Base-by-base conservation (phyloP, 2,797 vertebrate genomes). In the Takifugu ocellatus region DNA sequence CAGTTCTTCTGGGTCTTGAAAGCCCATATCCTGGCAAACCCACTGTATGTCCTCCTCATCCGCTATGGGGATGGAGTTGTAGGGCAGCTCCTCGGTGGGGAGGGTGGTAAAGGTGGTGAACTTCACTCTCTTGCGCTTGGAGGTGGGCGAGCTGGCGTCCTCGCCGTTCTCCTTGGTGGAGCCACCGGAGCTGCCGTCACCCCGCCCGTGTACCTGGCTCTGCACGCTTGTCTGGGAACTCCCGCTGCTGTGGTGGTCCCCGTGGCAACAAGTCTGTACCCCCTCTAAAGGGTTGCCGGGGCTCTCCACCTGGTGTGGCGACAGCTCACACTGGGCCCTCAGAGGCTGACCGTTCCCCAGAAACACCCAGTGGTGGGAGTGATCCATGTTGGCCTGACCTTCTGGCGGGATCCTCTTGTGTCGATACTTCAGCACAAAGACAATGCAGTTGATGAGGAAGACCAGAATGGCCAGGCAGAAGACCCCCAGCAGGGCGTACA, bases 291-390 rank as follows among this genome's bases (percentile, higher is more conserved):
- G 87, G 84, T 95, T 96, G 25, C 92, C 90, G 0, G 92, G 93
- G 70, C 91, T 93, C 71, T 96, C 94, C 0, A 91, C 83, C 42
- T 92, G 94, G 55, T 94, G 95, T 0, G 96, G 95, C 0, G 95
- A 96, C 60, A 96, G 90, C 61, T 98, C 95, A 3, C 87, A 93
- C 82, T 97, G 94, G 62, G 94, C 92, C 55, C 94, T 73, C 70
- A 98, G 89, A 0, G 96, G 95, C 75, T 98, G 95, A 55, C 97
- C 96, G 0, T 97, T 99, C 31, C 97, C 97, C 79, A 99, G 79
- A 83, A 99, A 99, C 78, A 98, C 97, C 97, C 97, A 99, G 84
- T 99, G 97, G 78, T 98, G 97, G 3, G 96, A 98, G 54, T 99
- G 97, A 88, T 99, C 97, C 93, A 94, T 95, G 89, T 96, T 98